Percentiles rank a stretch among this genome's conserved stretches.
Evolutionary conservation across 2,888 invertebrate genomes (phyloP).

Genomic region (Platypus cylindrus): DNA sequence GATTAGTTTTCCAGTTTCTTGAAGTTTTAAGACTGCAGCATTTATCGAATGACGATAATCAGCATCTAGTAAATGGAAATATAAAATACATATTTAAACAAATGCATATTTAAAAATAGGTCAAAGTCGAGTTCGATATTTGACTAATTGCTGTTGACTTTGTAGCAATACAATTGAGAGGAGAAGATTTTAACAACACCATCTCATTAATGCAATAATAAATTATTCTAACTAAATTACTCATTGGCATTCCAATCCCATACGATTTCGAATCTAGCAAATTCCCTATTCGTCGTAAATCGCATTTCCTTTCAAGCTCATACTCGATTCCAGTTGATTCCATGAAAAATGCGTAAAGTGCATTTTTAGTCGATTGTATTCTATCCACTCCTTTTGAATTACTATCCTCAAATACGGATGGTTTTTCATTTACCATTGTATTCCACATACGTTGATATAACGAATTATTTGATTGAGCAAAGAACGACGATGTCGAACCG

Average conservation of each 20-base stretch:
- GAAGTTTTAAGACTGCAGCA: slow-evolving; percentile 75
- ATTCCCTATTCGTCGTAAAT: slow-evolving; percentile 68
- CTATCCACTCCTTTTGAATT: slow-evolving; percentile 55
- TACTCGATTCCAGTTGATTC: slow-evolving; percentile 94
- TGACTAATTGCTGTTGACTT: no score
- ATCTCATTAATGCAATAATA: no score
- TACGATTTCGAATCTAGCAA: slow-evolving; percentile 85
- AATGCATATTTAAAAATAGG: no score
- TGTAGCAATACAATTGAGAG: no score
- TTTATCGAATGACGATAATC: slow-evolving; percentile 71
- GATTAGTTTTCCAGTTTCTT: slow-evolving; percentile 73
- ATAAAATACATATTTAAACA: background rate
- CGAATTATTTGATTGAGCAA: slow-evolving; percentile 45
- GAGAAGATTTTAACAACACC: no score
- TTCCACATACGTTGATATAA: slow-evolving; percentile 25
- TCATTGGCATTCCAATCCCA: slow-evolving; percentile 82
- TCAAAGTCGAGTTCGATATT: no score
- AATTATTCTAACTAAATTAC: no score
- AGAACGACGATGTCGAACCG: slow-evolving; percentile 86
- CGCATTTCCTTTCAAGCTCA: slow-evolving; percentile 72
- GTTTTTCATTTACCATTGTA: slow-evolving; percentile 64
- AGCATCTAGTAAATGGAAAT: slow-evolving; percentile 56
- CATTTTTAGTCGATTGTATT: slow-evolving; percentile 63
- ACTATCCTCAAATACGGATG: slow-evolving; percentile 68
- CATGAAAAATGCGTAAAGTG: slow-evolving; percentile 87